phyloP scores from a whole-genome alignment of 37 sponge, comb jelly and placozoan species.

The Halisarca cf. caerulea region DNA sequence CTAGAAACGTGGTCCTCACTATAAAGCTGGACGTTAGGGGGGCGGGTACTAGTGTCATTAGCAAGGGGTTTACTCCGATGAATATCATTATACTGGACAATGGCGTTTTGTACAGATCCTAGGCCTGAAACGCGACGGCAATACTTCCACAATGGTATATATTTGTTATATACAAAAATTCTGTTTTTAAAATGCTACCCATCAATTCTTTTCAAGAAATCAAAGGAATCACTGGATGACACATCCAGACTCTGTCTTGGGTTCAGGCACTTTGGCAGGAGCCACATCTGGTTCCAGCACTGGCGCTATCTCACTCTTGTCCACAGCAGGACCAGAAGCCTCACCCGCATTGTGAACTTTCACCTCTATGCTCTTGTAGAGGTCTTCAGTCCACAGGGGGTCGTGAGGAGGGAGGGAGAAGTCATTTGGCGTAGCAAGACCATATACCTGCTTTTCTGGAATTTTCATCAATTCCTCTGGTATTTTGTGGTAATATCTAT shows the following conservation, averaged over 20 bases:
- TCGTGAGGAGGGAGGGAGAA: slow-evolving; percentile 88
- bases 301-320: slow-evolving; percentile 83
- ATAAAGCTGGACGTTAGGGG: no score
- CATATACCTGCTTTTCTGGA: slow-evolving; percentile 83
- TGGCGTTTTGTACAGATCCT: no score
- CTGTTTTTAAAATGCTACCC: no score
- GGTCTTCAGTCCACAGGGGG: slow-evolving; percentile 92
- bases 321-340: slow-evolving; percentile 44
- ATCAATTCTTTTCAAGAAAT: no score
- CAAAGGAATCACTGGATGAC: slow-evolving; percentile 30
- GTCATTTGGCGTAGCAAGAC: slow-evolving; percentile 91
- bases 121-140: no score
- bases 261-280: slow-evolving; percentile 66
- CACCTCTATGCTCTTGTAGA: slow-evolving; percentile 75
- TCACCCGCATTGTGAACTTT: slow-evolving; percentile 5
- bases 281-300: slow-evolving; percentile 89
- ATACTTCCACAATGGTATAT: no score
- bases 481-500: slow-evolving; percentile 93
- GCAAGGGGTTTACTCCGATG: no score
- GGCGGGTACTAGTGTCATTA: no score
- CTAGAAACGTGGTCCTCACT: no score
- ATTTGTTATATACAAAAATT: no score
- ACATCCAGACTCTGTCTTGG: slow-evolving; percentile 86
- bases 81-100: no score
- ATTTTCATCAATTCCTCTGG: slow-evolving; percentile 87